A percentile compares a stretch with the other conserved stretches of the same genome.
These are phyloP conservation scores for Geotrupes spiniger DNA, from an alignment of 2,888 invertebrate genomes.

Conservation along the genomic window DNA sequence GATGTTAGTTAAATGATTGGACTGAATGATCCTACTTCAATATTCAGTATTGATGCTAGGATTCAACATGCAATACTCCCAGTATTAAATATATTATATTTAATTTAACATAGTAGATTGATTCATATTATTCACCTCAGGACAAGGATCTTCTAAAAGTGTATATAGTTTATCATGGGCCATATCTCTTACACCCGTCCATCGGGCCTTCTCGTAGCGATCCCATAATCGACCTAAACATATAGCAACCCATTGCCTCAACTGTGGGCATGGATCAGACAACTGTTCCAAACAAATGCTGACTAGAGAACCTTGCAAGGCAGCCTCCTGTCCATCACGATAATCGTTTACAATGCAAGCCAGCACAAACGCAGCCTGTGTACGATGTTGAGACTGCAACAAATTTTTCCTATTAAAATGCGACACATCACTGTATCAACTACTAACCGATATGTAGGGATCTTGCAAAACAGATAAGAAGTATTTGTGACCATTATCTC, in stretches of 20 bases:
- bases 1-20: no score
- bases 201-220: constrained; percentile 81
- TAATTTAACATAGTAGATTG: no score
- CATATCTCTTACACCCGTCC: constrained; percentile 93
- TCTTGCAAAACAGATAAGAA: constrained; percentile 92
- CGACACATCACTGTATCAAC: constrained; percentile 55
- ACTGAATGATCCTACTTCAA: no score
- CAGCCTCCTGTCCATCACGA: constrained; percentile 85
- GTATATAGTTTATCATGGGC: constrained; percentile 94
- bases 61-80: no score
- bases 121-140: constrained; percentile 74
- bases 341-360: constrained; percentile 91
- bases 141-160: constrained; percentile 74
- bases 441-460: constrained; percentile 72
- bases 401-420: constrained; percentile 12
- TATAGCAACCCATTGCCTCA: constrained; percentile 87
- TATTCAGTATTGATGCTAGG: no score
- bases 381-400: constrained; percentile 75
- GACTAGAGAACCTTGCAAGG: constrained; percentile 84
- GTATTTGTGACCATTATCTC: constrained; percentile 92
- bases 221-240: constrained; percentile 91
- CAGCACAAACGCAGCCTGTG: constrained; percentile 92
- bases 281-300: constrained; percentile 91
- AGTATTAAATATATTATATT: no score
- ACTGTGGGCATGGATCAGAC: constrained; percentile 62